Evolutionary conservation across 2,113 vertebrate species (phyloP).

Genomic region (Chionis minor): DNA sequence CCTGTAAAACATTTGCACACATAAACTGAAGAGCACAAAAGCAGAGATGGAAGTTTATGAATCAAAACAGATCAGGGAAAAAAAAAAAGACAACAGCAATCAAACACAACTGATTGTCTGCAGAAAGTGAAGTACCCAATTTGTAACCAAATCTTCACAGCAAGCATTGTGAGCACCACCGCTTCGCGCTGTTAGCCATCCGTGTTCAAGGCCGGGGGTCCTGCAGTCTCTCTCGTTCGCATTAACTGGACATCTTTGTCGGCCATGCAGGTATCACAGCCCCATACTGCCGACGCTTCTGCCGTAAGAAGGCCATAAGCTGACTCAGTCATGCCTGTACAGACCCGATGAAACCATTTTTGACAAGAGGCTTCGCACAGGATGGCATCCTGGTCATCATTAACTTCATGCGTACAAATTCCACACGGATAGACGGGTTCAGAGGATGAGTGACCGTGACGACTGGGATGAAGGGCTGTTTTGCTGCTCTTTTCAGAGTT

Average conservation of each 20-base stretch:
- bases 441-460: constrained; percentile 67
- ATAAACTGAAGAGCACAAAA: constrained; percentile 26
- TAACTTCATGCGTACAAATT: constrained; percentile 83
- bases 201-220: constrained; percentile 24
- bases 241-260: constrained; percentile 80
- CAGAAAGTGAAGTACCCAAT: constrained; percentile 47
- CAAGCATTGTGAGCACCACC: neutral
- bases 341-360: constrained; percentile 87
- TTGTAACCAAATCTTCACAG: neutral
- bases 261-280: constrained; percentile 85
- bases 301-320: constrained; percentile 84
- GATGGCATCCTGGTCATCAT: constrained; percentile 86
- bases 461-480: constrained; percentile 64
- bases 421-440: constrained; percentile 82
- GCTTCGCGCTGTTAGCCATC: constrained; percentile 50
- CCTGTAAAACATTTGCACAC: neutral
- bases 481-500: constrained; percentile 73
- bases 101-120: constrained; percentile 33
- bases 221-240: constrained; percentile 70
- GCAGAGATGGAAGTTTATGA: constrained; percentile 17
- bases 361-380: constrained; percentile 86
- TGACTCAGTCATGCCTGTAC: constrained; percentile 88
- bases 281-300: constrained; percentile 83
- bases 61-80: neutral
- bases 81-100: neutral